Evolutionary conservation across 2,888 invertebrate species (phyloP).

Genomic region (Blastobasis lacticolella): DNA sequence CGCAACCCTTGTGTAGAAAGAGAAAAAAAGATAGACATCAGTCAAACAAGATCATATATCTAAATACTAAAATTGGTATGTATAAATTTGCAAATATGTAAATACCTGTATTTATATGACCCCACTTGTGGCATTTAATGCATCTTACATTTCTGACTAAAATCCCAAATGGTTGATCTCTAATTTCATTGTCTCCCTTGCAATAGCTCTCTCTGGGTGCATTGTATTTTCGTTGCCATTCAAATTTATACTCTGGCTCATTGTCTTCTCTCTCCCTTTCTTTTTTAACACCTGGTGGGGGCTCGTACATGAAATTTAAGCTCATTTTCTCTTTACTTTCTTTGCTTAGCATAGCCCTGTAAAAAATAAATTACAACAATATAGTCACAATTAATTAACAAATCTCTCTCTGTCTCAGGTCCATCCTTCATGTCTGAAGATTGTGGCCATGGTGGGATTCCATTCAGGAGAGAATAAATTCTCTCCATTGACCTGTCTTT

Average conservation of each 20-base stretch:
- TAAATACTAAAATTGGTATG: no score
- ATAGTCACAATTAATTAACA: no score
- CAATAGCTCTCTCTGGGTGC: conserved; percentile 99
- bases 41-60: no score
- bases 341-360: conserved; percentile 94
- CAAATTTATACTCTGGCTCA: conserved; percentile 98
- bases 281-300: conserved; percentile 96
- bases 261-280: conserved; percentile 93
- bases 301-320: conserved; percentile 99
- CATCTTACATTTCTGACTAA: conserved; percentile 97
- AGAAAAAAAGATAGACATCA: no score
- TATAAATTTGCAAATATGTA: no score
- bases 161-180: conserved; percentile 99
- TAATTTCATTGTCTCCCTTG: conserved; percentile 96
- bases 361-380: conserved; percentile 13
- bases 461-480: no score
- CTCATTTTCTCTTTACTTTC: conserved; percentile 99
- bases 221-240: conserved; percentile 99
- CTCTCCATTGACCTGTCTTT: no score
- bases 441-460: no score
- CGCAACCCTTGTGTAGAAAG: no score
- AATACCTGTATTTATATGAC: conserved; percentile 92
- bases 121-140: conserved; percentile 99
- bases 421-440: no score
- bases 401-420: no score